A percentile compares a stretch with the other conserved stretches of the same genome.
Conservation (phyloP, 2,888 invertebrate genomes). For the Tiphia femorata region DNA sequence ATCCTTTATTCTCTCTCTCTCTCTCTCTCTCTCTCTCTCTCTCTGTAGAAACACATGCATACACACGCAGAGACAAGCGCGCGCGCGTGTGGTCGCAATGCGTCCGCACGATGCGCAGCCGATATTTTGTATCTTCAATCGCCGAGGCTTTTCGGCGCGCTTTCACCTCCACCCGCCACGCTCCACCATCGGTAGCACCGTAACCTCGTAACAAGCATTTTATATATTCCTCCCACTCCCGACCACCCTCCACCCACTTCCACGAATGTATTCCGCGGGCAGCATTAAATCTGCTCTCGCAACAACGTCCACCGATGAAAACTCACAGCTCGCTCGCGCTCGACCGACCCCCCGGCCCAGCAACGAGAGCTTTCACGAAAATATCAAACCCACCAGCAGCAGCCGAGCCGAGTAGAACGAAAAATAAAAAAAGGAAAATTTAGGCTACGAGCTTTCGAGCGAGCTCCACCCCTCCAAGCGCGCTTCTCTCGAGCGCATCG, state of each 20-base stretch:
- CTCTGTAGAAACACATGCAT: neutral
- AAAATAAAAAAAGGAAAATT: neutral
- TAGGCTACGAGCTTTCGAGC: neutral
- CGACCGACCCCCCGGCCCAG: neutral
- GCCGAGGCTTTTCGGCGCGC: neutral
- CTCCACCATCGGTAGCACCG: too few relatives aligned
- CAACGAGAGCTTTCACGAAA: constrained; percentile 1
- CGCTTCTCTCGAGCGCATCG: constrained; percentile 11
- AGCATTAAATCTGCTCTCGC: constrained; percentile 2
- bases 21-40: too few relatives aligned
- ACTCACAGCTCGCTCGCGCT: too few relatives aligned
- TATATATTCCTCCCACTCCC: neutral
- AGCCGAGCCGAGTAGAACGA: neutral
- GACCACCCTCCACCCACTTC: neutral
- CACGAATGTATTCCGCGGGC: neutral
- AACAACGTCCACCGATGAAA: neutral
- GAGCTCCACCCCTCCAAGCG: neutral
- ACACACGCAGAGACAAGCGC: neutral
- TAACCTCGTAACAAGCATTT: constrained; percentile 4
- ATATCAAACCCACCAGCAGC: neutral
- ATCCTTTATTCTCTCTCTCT: too few relatives aligned
- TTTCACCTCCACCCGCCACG: too few relatives aligned
- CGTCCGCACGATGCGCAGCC: neutral
- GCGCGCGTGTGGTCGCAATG: neutral
- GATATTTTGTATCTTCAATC: constrained; percentile 8